Base-by-base conservation (phyloP, 2,797 vertebrate species). In the Acrossocheilus wenchowensis region DNA sequence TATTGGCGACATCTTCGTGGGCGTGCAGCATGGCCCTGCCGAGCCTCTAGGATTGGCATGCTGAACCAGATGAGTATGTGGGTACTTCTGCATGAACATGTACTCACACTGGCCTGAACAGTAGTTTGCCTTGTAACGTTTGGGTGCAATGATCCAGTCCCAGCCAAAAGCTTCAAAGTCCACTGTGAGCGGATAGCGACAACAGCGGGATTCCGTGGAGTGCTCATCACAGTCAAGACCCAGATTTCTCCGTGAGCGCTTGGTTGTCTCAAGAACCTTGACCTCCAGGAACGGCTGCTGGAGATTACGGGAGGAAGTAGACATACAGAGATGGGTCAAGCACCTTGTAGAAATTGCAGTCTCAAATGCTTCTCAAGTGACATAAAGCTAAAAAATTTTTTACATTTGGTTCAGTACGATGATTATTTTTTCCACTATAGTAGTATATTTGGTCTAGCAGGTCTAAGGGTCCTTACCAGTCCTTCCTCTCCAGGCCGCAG, bases 41-140 rank as follows among this genome's bases (percentile, higher is more conserved):
- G 98, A 99, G 91, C 98, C 98, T 72, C 97, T 93, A 3, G 98
- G 98, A 89, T 98, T 99, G 72, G 98, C 98, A 82, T 99, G 98
- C 88, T 98, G 98, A 91, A 99, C 98, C 94, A 99, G 94, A 92
- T 99, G 98, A 89, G 98, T 99, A 92, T 99, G 98, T 0, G 98
- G 98, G 91, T 99, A 99, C 92, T 99, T 99, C 95, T 99, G 98
- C 98, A 99, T 98, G 93, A 99, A 99, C 98, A 99, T 99, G 93
- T 99, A 99, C 95, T 99, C 98, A 94, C 98, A 99, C 93, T 99
- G 97, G 92, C 98, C 98, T 4, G 98, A 99, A 94, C 98, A 99
- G 93, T 99, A 99, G 95, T 99, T 99, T 94, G 98, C 98, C 93
- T 99, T 99, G 95, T 99, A 99, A 81, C 98, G 96, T 92, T 99